A percentile compares a stretch with the other conserved stretches of the same genome.
Conservation (phyloP, 2,888 invertebrate species). For the Drosophila melanosoma region DNA sequence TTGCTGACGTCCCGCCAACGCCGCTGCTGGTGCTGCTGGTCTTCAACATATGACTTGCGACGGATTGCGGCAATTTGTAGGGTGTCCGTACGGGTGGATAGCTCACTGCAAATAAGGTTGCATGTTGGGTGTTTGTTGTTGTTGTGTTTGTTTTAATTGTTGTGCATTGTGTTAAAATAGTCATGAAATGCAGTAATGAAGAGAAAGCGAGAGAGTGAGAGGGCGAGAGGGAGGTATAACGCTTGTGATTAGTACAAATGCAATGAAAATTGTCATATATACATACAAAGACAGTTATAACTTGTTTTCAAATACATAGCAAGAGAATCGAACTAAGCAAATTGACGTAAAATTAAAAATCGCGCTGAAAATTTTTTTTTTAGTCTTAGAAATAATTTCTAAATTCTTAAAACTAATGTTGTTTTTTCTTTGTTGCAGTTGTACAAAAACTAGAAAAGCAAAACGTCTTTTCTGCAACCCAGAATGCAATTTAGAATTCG, state of each 20-base stretch:
- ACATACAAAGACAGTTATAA: not conserved
- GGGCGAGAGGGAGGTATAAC: conserved; percentile 8
- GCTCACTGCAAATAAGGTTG: conserved; percentile 69
- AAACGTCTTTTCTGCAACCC: too few species aligned
- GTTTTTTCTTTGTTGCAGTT: not conserved
- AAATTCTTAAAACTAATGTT: not conserved
- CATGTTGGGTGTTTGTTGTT: conserved; percentile 21
- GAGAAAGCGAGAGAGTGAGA: not conserved
- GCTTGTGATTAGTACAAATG: conserved; percentile 42
- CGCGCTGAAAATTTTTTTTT: not conserved
- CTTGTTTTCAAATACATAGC: not conserved
- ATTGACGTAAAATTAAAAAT: not conserved
- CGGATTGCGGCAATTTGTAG: conserved; percentile 33
- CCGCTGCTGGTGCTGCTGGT: not conserved
- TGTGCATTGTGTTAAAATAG: conserved; percentile 2
- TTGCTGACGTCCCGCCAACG: not conserved
- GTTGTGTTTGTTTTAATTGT: conserved; percentile 10
- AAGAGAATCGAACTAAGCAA: not conserved
- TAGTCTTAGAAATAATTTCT: not conserved
- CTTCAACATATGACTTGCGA: not conserved
- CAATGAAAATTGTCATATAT: not conserved
- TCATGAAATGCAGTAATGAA: not conserved
- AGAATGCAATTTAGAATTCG: too few species aligned
- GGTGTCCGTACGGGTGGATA: conserved; percentile 54
- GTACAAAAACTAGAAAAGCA: not conserved